A percentile compares a stretch with the other conserved stretches of the same genome.
These are phyloP conservation scores for Troides oblongomaculatus DNA, from an alignment of 2,888 invertebrate species.

Conservation along the genomic window DNA sequence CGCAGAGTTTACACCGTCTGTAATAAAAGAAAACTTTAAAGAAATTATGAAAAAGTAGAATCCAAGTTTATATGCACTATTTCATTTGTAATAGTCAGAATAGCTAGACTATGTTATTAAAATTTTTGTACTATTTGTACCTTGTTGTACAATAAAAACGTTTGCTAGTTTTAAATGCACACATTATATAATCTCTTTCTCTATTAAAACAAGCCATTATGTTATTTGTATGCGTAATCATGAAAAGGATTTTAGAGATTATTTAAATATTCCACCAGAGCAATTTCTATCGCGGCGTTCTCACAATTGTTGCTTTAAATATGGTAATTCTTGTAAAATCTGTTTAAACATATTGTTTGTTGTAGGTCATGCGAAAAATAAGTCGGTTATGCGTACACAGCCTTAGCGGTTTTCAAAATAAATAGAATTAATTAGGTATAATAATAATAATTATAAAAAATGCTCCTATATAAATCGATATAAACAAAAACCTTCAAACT, in stretches of 20 bases:
- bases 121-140: background rate
- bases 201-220: background rate
- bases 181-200: background rate
- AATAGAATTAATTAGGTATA: background rate
- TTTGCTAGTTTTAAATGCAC: background rate
- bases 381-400: background rate
- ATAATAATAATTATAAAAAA: background rate
- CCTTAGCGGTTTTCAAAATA: background rate
- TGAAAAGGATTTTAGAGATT: background rate
- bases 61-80: background rate
- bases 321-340: background rate
- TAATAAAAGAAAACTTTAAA: background rate
- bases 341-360: background rate
- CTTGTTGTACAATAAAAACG: background rate
- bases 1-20: background rate
- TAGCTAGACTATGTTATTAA: background rate
- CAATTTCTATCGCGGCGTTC: background rate
- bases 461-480: background rate
- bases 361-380: background rate
- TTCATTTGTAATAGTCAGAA: background rate
- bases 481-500: background rate
- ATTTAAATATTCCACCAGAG: background rate
- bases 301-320: background rate
- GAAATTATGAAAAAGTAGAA: background rate
- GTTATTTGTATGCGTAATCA: background rate